Conservation (phyloP, 2,888 invertebrate genomes). For the Apotomis capreana region DNA sequence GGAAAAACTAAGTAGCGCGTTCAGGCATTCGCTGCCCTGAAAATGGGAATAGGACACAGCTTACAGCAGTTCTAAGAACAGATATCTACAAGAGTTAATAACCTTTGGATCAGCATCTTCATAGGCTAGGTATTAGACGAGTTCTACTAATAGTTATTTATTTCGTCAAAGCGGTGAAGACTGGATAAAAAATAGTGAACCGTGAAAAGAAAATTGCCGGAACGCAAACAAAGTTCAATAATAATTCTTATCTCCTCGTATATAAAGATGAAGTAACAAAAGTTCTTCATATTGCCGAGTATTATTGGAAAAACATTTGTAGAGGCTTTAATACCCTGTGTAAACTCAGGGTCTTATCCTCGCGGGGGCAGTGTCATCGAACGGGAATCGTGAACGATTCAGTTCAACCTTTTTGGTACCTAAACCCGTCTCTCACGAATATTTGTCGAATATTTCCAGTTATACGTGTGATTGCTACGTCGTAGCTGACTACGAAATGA, state of each 20-base stretch:
- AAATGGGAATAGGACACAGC: too few species aligned
- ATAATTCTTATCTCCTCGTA: constrained; percentile 9
- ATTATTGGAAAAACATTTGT: constrained; percentile 42
- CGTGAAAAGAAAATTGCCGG: constrained; percentile 9
- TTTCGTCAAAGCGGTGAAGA: not conserved
- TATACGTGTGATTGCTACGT: constrained; percentile 26
- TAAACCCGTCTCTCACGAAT: constrained; percentile 21
- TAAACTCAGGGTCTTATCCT: constrained; percentile 38
- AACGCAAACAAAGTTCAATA: constrained; percentile 4
- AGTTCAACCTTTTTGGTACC: constrained; percentile 31
- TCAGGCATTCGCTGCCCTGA: too few species aligned
- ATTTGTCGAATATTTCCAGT: constrained; percentile 24
- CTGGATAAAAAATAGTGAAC: constrained; percentile 9
- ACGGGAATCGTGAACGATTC: constrained; percentile 32
- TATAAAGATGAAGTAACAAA: constrained; percentile 26
- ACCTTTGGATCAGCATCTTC: not conserved
- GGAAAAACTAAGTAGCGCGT: too few species aligned
- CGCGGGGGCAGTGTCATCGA: constrained; percentile 41
- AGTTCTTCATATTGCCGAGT: constrained; percentile 38
- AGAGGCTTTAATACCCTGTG: constrained; percentile 41
- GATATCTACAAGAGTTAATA: too few species aligned
- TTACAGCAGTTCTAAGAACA: too few species aligned
- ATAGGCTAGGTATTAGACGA: not conserved
- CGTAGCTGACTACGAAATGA: constrained; percentile 29
- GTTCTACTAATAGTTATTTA: not conserved